Percentiles rank a stretch among this genome's conserved stretches.
Conservation (phyloP, 2,797 vertebrate species). For the Xiphophorus birchmanni region DNA sequence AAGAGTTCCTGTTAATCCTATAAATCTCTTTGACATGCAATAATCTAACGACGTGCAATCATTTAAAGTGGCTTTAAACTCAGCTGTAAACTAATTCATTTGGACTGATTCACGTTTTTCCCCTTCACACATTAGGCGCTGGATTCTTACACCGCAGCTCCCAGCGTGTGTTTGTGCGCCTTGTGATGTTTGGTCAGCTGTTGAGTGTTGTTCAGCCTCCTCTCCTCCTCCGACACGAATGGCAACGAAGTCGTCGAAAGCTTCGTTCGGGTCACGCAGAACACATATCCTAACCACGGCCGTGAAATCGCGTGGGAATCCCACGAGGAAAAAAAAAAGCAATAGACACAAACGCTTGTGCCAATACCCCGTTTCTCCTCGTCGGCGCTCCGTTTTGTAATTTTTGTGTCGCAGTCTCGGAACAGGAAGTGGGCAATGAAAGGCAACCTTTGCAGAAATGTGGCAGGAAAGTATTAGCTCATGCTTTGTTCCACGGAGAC, state of each 20-base stretch:
- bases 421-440: conserved; percentile 33
- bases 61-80: not conserved
- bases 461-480: conserved; percentile 72
- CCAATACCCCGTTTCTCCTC: conserved; percentile 4
- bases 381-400: conserved; percentile 21
- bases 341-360: not conserved
- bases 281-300: not conserved
- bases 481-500: conserved; percentile 31
- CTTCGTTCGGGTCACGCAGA: conserved; percentile 8
- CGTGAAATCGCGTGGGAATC: conserved; percentile 9
- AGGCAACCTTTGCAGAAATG: conserved; percentile 58
- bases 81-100: not conserved
- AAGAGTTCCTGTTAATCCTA: not conserved
- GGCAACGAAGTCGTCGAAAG: conserved; percentile 36
- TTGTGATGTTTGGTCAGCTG: conserved; percentile 69
- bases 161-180: conserved; percentile 22
- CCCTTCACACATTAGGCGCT: conserved; percentile 23
- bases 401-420: conserved; percentile 8
- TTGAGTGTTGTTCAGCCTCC: conserved; percentile 31
- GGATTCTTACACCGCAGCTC: not conserved
- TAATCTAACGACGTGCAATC: too few relatives aligned
- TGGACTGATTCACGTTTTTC: conserved; percentile 33
- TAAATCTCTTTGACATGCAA: not conserved
- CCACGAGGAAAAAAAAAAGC: not conserved
- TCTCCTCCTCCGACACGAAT: conserved; percentile 46